Evolutionary conservation across 2,888 invertebrate species (phyloP), one percentile per base, ranked within the genome.

Genomic region (Drosophila rubida): DNA sequence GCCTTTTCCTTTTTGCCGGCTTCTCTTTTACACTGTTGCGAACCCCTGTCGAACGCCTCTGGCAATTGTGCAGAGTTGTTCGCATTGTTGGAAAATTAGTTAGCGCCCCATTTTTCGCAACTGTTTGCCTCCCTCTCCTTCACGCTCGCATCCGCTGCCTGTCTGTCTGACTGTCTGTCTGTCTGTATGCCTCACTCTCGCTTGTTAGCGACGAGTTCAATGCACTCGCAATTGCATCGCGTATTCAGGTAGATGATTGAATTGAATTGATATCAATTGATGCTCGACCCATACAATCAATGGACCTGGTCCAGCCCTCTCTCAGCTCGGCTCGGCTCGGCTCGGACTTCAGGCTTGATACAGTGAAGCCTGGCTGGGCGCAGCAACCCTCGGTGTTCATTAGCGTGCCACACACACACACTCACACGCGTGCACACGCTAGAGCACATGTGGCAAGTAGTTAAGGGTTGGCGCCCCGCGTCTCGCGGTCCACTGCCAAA

Each of bases 21-120:
- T 5, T 32, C n/a, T 11, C 27, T 8, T 27, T 27, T 27, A 2
- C 27, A 27, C 9, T 27, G 27, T 27, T 27, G 27, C 27, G 9
- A 8, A 27, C 27, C 32, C 32, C 6, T 13, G 19, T 19, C 8
- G 13, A 32, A 53, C 54, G 73, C 67, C 73, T 8, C 53, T 72
- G 63, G 35, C 41, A 6, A 57, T 11, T 22, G 32, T 23, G 37
- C 27, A 14, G 19, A 51, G 22, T 48, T 48, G 44, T 50, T 59
- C 32, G 27, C 50, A 65, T 78, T 46, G 70, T 45, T 45, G 9
- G 67, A 22, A 64, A 79, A 79, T 68, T 86, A 77, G 63, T 80
- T 83, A 64, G 80, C 74, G 80, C 63, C 84, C 73, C 61, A 45
- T 62, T 58, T 75, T 53, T 65, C 27, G 61, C 77, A 59, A 53